Conservation (phyloP, 1,140 invertebrate genomes). For the Eurosta solidaginis region DNA sequence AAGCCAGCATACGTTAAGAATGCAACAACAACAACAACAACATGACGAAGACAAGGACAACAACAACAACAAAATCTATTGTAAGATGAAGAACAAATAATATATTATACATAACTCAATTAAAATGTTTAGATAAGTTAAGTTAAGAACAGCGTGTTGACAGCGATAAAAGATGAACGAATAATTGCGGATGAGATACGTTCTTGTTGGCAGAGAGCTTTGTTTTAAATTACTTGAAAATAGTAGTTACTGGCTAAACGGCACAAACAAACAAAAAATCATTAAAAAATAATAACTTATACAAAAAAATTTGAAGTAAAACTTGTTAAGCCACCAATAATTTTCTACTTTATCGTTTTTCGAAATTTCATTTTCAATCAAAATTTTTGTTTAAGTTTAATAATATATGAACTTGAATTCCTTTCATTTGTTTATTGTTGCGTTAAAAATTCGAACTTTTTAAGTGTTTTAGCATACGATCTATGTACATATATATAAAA, state of each 20-base stretch:
- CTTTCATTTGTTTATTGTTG: too few species aligned
- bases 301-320: too few species aligned
- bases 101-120: slow-evolving; percentile 35
- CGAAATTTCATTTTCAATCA: too few species aligned
- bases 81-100: slow-evolving; percentile 18
- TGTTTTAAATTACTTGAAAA: not conserved
- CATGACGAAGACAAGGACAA: not conserved
- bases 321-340: too few species aligned
- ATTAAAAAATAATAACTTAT: too few species aligned
- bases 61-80: not conserved
- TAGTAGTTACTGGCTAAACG: not conserved
- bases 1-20: slow-evolving; percentile 39
- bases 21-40: slow-evolving; percentile 29
- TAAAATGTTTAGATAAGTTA: slow-evolving; percentile 18
- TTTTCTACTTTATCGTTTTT: too few species aligned
- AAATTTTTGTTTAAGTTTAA: too few species aligned
- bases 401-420: too few species aligned
- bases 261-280: not conserved
- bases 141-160: slow-evolving; percentile 32
- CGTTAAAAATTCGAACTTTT: too few species aligned
- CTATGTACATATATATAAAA: too few species aligned
- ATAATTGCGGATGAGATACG: not conserved
- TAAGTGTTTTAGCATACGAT: too few species aligned
- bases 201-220: not conserved
- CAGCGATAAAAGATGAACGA: slow-evolving; percentile 7